Evolutionary conservation across 2,888 invertebrate species (phyloP), one percentile per base, ranked within the genome.

Genomic region (Pristionchus fissidentatus): DNA sequence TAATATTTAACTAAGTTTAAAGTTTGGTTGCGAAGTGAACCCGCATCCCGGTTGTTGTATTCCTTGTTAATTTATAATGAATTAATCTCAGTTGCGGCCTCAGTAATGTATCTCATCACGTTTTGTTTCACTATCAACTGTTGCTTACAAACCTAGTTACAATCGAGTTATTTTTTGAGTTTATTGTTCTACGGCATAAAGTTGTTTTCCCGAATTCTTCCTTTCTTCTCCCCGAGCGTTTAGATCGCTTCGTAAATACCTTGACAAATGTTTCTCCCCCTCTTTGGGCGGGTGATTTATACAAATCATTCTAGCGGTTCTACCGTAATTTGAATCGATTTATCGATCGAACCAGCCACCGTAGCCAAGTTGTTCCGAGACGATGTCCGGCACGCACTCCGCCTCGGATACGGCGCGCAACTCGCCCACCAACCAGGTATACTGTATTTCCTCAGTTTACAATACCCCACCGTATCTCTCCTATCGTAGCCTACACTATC

Each of bases 381-480:
- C 38, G 46, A 83, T 83, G 83, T 83, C 83, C 35, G 83, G 83
- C 35, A 70, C 73, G 49, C 70, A 73, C 19, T 83, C 83, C 13
- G 83, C 83, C 38, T 22, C 52, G 52, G 83, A 83, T 26, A 83
- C 83, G 35, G 83, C 83, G 41, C 49, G 83, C 35, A 83, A 55
- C 73, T 83, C 83, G 49, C 83, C 83, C 43, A 81, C 80, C 43
- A 60, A 26, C 35, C 80, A 81, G 80, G 75, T 77, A 77, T 49
- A 77, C 46, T 26, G 57, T 41, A 41, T 19, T 19, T 32, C 43
- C 3, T n/a, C n/a, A n/a, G n/a, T n/a, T n/a, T n/a, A n/a, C n/a
- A n/a, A n/a, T n/a, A n/a, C n/a, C n/a, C n/a, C 70, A 29, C 32
- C 32, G 32, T 5, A 5, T 35, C 15, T 8, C 8, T 35, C 7